phyloP scores from a whole-genome alignment of 2,888 invertebrate species.

The Tethea ocularis region DNA sequence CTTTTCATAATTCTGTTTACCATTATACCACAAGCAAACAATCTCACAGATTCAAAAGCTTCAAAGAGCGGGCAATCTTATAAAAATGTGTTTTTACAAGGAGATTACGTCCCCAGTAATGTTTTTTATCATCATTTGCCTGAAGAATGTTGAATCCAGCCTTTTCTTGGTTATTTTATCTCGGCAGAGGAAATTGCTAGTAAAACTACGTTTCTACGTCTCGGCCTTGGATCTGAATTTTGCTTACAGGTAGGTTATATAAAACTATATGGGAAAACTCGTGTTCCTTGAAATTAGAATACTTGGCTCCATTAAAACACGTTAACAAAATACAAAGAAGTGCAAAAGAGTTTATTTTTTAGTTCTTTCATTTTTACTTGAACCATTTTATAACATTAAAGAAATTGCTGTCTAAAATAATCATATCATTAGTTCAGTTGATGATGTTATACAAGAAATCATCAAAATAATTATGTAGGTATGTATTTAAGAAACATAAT shows the following conservation, averaged over 20 bases:
- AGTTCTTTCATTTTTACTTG: no score
- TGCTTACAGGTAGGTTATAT: neutral
- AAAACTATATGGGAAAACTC: no score
- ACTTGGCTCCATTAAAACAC: no score
- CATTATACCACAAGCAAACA: neutral
- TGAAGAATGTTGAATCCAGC: neutral
- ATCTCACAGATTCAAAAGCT: neutral
- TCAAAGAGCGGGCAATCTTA: slow-evolving; percentile 15
- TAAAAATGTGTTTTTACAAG: slow-evolving; percentile 29
- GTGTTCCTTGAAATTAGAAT: no score
- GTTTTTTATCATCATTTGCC: slow-evolving; percentile 19
- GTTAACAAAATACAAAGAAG: no score
- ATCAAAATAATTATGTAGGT: no score
- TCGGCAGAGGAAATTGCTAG: neutral
- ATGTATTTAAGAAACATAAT: no score
- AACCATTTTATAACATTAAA: no score
- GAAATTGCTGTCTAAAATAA: no score
- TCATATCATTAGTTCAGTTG: no score
- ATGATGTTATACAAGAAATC: no score
- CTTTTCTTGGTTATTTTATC: neutral
- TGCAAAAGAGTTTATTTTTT: no score
- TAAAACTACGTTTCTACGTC: neutral
- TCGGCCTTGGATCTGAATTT: neutral
- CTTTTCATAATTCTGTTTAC: neutral
- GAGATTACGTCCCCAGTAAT: slow-evolving; percentile 21